Conservation (phyloP, 2,888 invertebrate genomes). For the Scaptomyza tumidula region DNA sequence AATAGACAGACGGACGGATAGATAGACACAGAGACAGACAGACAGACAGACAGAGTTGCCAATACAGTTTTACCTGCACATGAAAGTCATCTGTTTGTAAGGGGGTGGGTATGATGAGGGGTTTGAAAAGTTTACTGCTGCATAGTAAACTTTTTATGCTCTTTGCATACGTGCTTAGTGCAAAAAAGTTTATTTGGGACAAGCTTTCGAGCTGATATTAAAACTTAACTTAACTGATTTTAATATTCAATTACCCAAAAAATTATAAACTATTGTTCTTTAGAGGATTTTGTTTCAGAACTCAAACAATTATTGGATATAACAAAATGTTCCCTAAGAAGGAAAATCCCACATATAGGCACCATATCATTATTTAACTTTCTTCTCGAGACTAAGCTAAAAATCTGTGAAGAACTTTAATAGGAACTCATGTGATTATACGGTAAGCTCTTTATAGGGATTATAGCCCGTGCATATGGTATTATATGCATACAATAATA, state of each 20-base stretch:
- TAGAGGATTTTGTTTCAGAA: too few relatives aligned
- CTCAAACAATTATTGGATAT: too few relatives aligned
- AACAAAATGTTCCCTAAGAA: too few relatives aligned
- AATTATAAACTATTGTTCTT: constrained; percentile 5
- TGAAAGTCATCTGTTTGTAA: not conserved
- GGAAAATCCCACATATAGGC: too few relatives aligned
- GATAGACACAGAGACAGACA: not conserved
- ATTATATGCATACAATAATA: constrained; percentile 10
- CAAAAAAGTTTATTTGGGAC: constrained; percentile 6
- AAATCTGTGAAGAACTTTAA: not conserved
- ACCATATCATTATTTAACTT: not conserved
- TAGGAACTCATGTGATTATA: not conserved
- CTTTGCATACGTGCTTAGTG: constrained; percentile 22
- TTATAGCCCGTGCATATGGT: constrained; percentile 41
- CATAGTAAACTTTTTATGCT: constrained; percentile 38
- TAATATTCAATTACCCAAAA: not conserved
- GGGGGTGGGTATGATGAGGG: not conserved
- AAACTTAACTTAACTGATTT: constrained; percentile 6
- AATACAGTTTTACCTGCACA: constrained; percentile 42
- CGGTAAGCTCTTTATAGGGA: constrained; percentile 3
- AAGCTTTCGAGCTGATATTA: constrained; percentile 4
- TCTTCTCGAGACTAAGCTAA: not conserved
- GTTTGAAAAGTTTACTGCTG: constrained; percentile 34
- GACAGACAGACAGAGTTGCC: constrained; percentile 14
- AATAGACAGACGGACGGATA: not conserved